A percentile compares a stretch with the other conserved stretches of the same genome.
These are phyloP conservation scores for Autographa pulchrina DNA, from an alignment of 2,888 invertebrate genomes.

Conservation along the genomic window DNA sequence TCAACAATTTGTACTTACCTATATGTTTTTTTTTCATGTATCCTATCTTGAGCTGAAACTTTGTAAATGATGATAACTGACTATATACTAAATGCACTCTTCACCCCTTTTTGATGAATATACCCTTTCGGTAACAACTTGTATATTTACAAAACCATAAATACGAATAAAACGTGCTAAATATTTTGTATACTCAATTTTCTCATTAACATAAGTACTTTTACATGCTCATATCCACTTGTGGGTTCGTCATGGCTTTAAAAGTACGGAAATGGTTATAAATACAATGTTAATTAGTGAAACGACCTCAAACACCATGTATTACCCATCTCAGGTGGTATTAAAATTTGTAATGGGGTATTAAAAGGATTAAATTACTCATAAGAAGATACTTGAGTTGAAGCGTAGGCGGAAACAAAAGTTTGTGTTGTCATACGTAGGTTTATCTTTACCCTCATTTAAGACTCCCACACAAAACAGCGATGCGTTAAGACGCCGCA, in stretches of 20 bases:
- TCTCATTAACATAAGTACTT: constrained; percentile 3
- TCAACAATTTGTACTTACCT: no score
- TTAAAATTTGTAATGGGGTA: constrained; percentile 31
- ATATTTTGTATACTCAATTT: neutral
- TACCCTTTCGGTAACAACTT: no score
- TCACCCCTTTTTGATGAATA: no score
- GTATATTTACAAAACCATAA: no score
- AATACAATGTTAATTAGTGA: constrained; percentile 40
- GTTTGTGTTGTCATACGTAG: neutral
- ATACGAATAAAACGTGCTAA: neutral
- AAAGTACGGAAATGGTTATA: neutral
- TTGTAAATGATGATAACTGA: no score
- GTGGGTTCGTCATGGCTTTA: neutral
- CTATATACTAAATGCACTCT: no score
- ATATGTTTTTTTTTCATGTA: no score
- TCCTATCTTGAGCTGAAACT: no score
- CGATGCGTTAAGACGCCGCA: no score
- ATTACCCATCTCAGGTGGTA: constrained; percentile 6
- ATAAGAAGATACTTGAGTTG: neutral
- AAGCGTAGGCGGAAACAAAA: neutral
- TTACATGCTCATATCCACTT: neutral
- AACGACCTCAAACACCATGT: constrained; percentile 14
- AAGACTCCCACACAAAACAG: no score
- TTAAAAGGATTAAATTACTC: neutral
- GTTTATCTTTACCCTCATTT: neutral